Evolutionary conservation across 2,797 vertebrate genomes (phyloP).

Genomic region (Anguilla megastoma): DNA sequence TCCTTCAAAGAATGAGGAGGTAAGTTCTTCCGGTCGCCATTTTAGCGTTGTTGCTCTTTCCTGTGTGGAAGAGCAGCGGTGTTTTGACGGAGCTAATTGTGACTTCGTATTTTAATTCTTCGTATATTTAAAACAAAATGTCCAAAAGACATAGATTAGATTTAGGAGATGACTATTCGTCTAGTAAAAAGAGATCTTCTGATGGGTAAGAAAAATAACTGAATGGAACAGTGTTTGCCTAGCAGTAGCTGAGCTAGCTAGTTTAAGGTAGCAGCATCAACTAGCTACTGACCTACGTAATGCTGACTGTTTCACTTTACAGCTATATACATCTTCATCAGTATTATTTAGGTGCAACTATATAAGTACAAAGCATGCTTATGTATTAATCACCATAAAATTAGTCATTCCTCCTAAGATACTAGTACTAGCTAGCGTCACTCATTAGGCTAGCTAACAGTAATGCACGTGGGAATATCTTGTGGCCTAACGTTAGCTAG

Average conservation of each 20-base stretch:
- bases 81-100: conserved; percentile 45
- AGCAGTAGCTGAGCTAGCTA: background rate
- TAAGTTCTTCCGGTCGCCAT: conserved; percentile 72
- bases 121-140: conserved; percentile 62
- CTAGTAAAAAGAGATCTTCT: conserved; percentile 82
- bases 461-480: conserved; percentile 11
- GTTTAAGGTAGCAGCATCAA: background rate
- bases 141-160: conserved; percentile 92
- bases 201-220: conserved; percentile 75
- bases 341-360: background rate
- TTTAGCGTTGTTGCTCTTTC: conserved; percentile 50
- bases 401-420: background rate
- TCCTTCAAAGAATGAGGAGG: conserved; percentile 63
- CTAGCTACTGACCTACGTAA: background rate
- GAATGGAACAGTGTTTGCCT: background rate
- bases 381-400: background rate
- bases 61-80: conserved; percentile 40
- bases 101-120: conserved; percentile 34
- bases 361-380: background rate
- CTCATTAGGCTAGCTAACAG: background rate
- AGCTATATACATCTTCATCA: background rate
- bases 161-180: conserved; percentile 84
- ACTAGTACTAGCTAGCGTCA: background rate
- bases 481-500: background rate
- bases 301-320: background rate